phyloP scores from a whole-genome alignment of 2,113 vertebrate genomes.

The Gambusia holbrooki region DNA sequence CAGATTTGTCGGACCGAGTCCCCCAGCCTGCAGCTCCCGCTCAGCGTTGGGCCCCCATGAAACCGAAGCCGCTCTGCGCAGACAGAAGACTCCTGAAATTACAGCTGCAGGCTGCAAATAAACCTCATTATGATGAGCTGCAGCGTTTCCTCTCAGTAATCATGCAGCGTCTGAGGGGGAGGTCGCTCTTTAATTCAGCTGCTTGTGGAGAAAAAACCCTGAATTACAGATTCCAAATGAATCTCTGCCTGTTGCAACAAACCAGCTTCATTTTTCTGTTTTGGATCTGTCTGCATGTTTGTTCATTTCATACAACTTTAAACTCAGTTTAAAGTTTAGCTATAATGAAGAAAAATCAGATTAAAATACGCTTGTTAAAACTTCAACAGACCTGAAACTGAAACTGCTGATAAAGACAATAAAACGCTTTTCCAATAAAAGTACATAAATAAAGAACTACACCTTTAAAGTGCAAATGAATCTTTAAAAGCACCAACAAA shows the following conservation, averaged over 20 bases:
- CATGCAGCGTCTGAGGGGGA: constrained; percentile 2
- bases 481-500: too few species aligned
- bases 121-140: constrained; percentile 38
- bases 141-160: constrained; percentile 28
- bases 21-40: too few species aligned
- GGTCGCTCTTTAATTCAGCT: constrained; percentile 20
- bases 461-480: background rate
- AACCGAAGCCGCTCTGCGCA: background rate
- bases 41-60: too few species aligned
- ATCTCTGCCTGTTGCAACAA: background rate
- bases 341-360: too few species aligned
- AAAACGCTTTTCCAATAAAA: background rate
- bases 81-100: constrained; percentile 53
- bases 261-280: background rate
- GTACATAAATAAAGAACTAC: background rate
- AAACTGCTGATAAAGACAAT: too few species aligned
- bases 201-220: constrained; percentile 5
- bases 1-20: too few species aligned
- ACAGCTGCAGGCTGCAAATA: constrained; percentile 44
- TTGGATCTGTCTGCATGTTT: background rate
- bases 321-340: too few species aligned
- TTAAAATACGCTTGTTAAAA: background rate
- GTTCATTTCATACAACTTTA: too few species aligned
- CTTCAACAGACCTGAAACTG: too few species aligned
- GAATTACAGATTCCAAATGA: background rate